These are phyloP conservation scores for Petrolisthes cinctipes DNA, from an alignment of 2,888 invertebrate species.

Conservation along the genomic window DNA sequence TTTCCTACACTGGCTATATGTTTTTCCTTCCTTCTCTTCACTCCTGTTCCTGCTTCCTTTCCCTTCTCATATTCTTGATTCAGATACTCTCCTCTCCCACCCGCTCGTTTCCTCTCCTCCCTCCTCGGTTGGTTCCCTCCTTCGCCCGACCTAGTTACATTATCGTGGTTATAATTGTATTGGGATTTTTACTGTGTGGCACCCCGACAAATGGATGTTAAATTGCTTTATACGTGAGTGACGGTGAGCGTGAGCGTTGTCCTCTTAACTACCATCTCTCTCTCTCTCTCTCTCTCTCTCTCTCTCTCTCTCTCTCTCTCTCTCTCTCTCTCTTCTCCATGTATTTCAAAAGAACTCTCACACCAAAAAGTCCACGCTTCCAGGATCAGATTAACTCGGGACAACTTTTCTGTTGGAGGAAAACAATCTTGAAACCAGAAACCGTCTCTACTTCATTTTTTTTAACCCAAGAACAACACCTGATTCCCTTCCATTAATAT, in stretches of 20 bases:
- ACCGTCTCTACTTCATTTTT: too few species aligned
- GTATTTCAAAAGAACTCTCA: background rate
- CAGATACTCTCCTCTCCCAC: background rate
- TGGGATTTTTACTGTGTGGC: constrained; percentile 40
- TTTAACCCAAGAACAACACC: too few species aligned
- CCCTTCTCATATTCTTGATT: background rate
- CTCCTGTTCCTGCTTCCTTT: background rate
- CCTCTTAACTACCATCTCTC: background rate
- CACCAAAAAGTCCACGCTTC: too few species aligned
- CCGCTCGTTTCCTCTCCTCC: background rate
- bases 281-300: background rate
- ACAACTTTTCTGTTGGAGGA: too few species aligned
- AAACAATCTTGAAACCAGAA: too few species aligned
- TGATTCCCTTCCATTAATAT: too few species aligned
- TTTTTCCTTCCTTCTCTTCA: background rate
- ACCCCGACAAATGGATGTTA: constrained; percentile 51
- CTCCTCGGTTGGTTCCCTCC: background rate
- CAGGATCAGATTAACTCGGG: too few species aligned
- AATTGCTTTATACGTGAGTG: constrained; percentile 44
- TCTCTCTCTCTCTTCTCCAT: background rate
- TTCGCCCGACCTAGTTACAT: constrained; percentile 33
- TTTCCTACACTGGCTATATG: background rate
- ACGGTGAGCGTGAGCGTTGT: background rate
- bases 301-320: background rate
- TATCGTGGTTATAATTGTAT: constrained; percentile 49